Evolutionary conservation across 2,888 invertebrate genomes (phyloP).

Genomic region (Nebria salina): DNA sequence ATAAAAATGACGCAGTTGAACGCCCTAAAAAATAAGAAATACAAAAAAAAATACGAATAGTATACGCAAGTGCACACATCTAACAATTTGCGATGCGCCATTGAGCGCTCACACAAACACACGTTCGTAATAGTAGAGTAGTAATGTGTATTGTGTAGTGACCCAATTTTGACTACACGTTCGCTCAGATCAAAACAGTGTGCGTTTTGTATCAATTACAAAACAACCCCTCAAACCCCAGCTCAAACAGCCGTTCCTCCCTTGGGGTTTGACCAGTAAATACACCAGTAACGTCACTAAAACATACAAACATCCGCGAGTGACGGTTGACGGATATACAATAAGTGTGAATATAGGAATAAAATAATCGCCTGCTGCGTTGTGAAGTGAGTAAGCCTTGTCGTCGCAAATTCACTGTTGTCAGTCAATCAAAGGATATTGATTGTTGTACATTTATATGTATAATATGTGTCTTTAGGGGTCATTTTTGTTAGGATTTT

Average conservation of each 20-base stretch:
- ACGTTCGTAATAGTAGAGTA: not conserved
- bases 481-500: not conserved
- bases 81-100: slow-evolving; percentile 10
- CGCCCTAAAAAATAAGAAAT: not conserved
- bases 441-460: not conserved
- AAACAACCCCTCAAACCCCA: not conserved
- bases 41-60: not conserved
- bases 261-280: not conserved
- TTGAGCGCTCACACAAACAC: not conserved
- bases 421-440: not conserved
- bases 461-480: not conserved
- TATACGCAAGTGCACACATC: not conserved
- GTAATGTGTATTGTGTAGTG: slow-evolving; percentile 8
- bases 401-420: not conserved
- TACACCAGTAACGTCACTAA: not conserved
- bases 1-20: not conserved
- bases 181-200: slow-evolving; percentile 8
- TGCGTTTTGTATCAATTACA: not conserved
- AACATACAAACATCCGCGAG: not conserved
- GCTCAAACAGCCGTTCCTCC: not conserved
- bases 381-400: not conserved
- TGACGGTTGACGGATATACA: not conserved
- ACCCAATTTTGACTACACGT: slow-evolving; percentile 16
- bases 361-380: not conserved
- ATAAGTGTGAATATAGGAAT: not conserved